Evolutionary conservation across 2,113 vertebrate species (phyloP).

Genomic region (Phocoena phocoena): DNA sequence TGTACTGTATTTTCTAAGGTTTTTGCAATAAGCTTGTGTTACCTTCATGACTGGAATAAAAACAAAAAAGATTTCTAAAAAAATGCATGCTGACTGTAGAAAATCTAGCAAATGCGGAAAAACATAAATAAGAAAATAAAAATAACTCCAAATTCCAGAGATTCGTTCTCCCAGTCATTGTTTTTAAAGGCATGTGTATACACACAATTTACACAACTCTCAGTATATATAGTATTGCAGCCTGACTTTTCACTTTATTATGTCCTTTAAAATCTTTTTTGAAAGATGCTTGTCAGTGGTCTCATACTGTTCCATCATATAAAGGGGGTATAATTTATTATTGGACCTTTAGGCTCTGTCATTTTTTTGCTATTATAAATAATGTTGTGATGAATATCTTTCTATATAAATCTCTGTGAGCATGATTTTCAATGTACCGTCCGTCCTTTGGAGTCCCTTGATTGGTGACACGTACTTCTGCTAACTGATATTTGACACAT

Average conservation of each 20-base stretch:
- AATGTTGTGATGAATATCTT: conserved; percentile 34
- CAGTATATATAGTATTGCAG: not conserved
- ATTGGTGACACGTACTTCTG: conserved; percentile 26
- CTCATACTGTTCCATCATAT: not conserved
- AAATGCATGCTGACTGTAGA: not conserved
- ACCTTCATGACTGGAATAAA: not conserved
- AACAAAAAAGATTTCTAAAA: not conserved
- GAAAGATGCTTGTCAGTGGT: not conserved
- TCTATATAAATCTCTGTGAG: conserved; percentile 42
- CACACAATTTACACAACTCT: not conserved
- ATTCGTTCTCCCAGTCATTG: not conserved
- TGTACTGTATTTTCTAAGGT: not conserved
- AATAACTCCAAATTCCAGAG: not conserved
- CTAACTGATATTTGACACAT: conserved; percentile 48
- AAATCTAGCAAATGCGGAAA: not conserved
- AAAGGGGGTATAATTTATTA: conserved; percentile 47
- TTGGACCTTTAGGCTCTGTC: conserved; percentile 8
- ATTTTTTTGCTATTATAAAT: conserved; percentile 40
- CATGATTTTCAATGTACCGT: conserved; percentile 9
- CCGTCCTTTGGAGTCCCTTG: conserved; percentile 8
- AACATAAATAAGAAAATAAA: not conserved
- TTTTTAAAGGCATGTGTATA: not conserved
- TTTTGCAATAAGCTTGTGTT: not conserved
- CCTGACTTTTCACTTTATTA: not conserved
- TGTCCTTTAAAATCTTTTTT: not conserved